Conservation (phyloP, 2,888 invertebrate genomes). For the Girardia tigrina region DNA sequence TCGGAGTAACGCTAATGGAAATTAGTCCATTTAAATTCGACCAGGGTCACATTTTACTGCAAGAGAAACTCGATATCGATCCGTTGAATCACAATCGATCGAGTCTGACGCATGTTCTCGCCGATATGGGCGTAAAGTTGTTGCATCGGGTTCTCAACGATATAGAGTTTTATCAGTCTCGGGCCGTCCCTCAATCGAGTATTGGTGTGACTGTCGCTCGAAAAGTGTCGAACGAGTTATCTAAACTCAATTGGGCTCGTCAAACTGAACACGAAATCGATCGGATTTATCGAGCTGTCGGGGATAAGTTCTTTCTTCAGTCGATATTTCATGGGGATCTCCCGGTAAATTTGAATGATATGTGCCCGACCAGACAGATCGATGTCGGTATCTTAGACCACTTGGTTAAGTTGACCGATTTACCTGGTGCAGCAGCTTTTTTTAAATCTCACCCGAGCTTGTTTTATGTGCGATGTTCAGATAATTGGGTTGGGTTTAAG, state of each 20-base stretch:
- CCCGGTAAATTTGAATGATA: not conserved
- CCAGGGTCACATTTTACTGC: constrained; percentile 43
- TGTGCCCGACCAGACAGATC: not conserved
- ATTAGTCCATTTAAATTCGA: constrained; percentile 42
- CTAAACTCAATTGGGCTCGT: constrained; percentile 45
- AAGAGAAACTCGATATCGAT: constrained; percentile 40
- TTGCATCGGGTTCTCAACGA: not conserved
- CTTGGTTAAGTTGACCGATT: not conserved
- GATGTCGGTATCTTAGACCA: not conserved
- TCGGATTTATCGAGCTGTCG: constrained; percentile 42
- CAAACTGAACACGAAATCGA: constrained; percentile 42
- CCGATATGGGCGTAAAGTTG: not conserved
- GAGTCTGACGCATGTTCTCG: not conserved
- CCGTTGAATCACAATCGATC: constrained; percentile 37
- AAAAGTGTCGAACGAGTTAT: constrained; percentile 41
- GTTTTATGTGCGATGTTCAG: not conserved
- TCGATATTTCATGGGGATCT: not conserved
- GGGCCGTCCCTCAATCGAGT: not conserved
- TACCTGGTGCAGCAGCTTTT: not conserved
- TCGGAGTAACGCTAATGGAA: constrained; percentile 71
- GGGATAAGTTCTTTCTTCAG: constrained; percentile 38
- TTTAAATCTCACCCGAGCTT: not conserved
- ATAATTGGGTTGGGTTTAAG: constrained; percentile 25
- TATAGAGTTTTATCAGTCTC: not conserved
- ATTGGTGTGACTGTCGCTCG: constrained; percentile 40